phyloP scores from a whole-genome alignment of 2,797 vertebrate species.

The Manis crassicaudata region DNA sequence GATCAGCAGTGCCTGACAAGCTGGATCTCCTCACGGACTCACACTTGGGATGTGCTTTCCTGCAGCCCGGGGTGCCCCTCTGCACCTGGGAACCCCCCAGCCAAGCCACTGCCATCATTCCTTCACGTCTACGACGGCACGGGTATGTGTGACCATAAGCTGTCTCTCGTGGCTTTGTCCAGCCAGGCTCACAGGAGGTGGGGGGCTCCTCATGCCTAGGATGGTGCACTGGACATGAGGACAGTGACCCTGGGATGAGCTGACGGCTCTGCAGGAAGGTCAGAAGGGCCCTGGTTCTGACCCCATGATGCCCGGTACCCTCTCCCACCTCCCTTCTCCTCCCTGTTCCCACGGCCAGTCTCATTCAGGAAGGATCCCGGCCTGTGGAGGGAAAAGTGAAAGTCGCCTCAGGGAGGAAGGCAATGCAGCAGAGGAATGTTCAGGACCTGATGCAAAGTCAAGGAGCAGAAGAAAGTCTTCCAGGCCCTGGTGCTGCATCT shows the following conservation, averaged over 20 bases:
- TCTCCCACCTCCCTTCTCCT: background rate
- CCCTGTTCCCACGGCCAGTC: background rate
- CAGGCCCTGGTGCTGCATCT: background rate
- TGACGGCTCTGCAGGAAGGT: background rate
- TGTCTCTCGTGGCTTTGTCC: background rate
- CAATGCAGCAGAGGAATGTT: background rate
- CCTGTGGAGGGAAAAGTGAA: too few species aligned
- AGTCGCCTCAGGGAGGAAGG: background rate
- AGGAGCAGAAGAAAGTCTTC: background rate
- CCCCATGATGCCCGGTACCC: background rate
- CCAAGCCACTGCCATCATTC: too few species aligned
- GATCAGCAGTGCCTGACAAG: background rate
- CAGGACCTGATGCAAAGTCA: background rate
- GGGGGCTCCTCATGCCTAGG: background rate
- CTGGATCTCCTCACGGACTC: background rate
- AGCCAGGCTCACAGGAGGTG: too few species aligned
- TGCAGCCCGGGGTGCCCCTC: background rate
- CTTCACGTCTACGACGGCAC: background rate
- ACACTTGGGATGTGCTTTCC: background rate
- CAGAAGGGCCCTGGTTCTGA: background rate
- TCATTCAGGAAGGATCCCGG: background rate
- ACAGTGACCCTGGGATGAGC: too few species aligned
- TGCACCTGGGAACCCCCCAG: background rate
- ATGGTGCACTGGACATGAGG: rapidly evolving
- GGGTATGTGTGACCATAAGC: too few species aligned